These are phyloP conservation scores for Odontamblyopus rebecca DNA, from an alignment of 2,797 vertebrate species.

Conservation along the genomic window DNA sequence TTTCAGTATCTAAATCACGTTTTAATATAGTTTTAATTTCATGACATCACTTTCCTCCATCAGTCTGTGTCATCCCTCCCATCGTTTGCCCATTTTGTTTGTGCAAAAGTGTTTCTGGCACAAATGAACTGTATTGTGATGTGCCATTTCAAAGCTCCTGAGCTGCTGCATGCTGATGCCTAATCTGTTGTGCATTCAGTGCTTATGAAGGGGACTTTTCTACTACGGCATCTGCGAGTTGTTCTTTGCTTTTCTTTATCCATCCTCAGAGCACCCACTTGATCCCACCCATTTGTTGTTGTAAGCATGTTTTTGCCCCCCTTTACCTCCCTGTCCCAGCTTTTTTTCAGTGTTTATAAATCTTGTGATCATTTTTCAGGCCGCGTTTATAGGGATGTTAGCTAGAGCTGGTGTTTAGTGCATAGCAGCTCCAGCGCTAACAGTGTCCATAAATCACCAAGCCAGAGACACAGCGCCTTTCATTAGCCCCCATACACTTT, in stretches of 20 bases:
- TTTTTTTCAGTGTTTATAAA: slow-evolving; percentile 59
- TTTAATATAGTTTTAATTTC: not conserved
- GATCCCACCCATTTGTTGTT: slow-evolving; percentile 71
- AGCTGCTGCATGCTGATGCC: slow-evolving; percentile 60
- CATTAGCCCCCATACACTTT: slow-evolving; percentile 74
- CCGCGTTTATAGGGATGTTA: slow-evolving; percentile 61
- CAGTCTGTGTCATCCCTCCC: slow-evolving; percentile 28
- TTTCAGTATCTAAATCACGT: not conserved
- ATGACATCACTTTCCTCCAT: not conserved
- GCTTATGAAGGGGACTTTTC: slow-evolving; percentile 66
- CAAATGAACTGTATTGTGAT: slow-evolving; percentile 78
- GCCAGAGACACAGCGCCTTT: slow-evolving; percentile 70
- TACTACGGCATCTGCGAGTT: slow-evolving; percentile 58
- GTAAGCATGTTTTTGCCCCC: slow-evolving; percentile 54
- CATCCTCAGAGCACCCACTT: slow-evolving; percentile 61
- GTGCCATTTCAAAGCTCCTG: slow-evolving; percentile 70
- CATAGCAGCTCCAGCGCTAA: slow-evolving; percentile 59
- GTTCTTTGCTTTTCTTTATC: slow-evolving; percentile 68
- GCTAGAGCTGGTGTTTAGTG: slow-evolving; percentile 56
- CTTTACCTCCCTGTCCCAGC: slow-evolving; percentile 31
- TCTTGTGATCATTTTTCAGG: slow-evolving; percentile 72
- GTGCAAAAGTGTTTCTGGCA: slow-evolving; percentile 63
- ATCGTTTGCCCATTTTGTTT: slow-evolving; percentile 57
- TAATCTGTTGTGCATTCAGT: slow-evolving; percentile 80
- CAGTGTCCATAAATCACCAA: slow-evolving; percentile 76